Percentiles rank a stretch among this genome's conserved stretches.
Conservation (phyloP, 2,113 vertebrate genomes). For the rat (Rattus norvegicus) region DNA sequence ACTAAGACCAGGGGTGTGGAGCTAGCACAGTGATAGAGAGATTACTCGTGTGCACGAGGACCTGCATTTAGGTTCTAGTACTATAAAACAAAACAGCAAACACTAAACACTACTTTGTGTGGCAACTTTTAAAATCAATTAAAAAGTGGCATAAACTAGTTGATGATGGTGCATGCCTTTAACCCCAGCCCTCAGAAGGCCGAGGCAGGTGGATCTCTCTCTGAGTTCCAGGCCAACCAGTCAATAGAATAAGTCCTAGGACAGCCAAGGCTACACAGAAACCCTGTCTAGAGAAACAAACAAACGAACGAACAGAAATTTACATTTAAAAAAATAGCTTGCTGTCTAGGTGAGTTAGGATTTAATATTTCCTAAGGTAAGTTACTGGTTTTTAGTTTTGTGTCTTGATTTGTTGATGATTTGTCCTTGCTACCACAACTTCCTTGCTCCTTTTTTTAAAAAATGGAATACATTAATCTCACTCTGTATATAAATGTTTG, state of each 20-base stretch:
- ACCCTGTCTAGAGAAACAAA: background rate
- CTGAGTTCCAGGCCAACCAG: background rate
- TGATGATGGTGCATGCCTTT: background rate
- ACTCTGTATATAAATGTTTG: background rate
- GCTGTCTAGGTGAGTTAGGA: background rate
- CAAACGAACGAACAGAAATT: background rate
- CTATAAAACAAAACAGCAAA: background rate
- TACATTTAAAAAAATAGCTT: background rate
- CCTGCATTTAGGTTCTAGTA: background rate
- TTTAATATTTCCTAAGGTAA: background rate
- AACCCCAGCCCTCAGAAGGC: background rate
- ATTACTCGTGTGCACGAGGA: background rate
- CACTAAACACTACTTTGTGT: background rate
- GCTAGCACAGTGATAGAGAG: background rate
- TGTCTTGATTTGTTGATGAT: background rate
- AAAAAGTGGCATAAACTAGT: background rate
- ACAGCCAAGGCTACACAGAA: background rate
- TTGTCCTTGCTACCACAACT: background rate
- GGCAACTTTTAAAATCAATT: background rate
- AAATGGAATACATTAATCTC: constrained; percentile 31
- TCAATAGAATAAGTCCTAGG: background rate
- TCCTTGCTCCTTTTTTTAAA: background rate
- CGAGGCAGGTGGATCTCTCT: background rate
- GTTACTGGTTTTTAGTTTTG: background rate
- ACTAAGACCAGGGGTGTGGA: background rate